Percentiles rank a stretch among this genome's conserved stretches.
Evolutionary conservation across 2,888 invertebrate genomes (phyloP).

Genomic region (Pyrochroa serraticornis): DNA sequence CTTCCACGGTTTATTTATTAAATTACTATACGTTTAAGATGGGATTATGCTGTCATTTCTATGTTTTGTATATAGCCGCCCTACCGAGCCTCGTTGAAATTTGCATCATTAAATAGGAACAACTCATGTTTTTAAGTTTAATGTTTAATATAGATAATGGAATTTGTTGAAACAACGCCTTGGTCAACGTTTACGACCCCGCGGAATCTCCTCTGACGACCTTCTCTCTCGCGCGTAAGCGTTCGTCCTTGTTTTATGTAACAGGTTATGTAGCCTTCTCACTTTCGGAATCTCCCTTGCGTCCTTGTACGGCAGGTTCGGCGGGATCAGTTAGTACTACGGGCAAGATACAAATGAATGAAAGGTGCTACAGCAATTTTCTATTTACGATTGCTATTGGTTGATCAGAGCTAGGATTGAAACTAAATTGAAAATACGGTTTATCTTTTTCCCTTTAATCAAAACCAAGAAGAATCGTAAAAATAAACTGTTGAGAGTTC

Average conservation of each 20-base stretch:
- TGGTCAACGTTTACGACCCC: slow-evolving; percentile 26
- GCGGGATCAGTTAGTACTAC: no score
- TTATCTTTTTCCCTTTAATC: no score
- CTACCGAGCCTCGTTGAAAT: slow-evolving; percentile 5
- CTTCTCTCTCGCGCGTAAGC: slow-evolving; percentile 30
- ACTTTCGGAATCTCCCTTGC: slow-evolving; percentile 54
- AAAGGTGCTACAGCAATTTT: no score
- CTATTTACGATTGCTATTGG: no score
- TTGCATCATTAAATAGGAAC: no score
- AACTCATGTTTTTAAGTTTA: no score
- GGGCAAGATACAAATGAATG: no score
- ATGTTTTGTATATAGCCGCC: slow-evolving; percentile 33
- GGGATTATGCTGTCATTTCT: slow-evolving; percentile 40
- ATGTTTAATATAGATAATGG: slow-evolving; percentile 10
- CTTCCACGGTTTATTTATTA: slow-evolving; percentile 5
- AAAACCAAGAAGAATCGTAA: no score
- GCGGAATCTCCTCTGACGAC: slow-evolving; percentile 47
- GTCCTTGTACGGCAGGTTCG: slow-evolving; percentile 44
- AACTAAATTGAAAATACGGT: no score
- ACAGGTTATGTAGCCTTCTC: slow-evolving; percentile 51
- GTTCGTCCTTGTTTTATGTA: slow-evolving; percentile 54
- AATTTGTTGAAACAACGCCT: slow-evolving; percentile 8
- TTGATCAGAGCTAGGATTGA: no score
- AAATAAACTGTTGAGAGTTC: no score
- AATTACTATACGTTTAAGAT: slow-evolving; percentile 8